Conservation (phyloP, 2,113 vertebrate genomes). For the Parus major region DNA sequence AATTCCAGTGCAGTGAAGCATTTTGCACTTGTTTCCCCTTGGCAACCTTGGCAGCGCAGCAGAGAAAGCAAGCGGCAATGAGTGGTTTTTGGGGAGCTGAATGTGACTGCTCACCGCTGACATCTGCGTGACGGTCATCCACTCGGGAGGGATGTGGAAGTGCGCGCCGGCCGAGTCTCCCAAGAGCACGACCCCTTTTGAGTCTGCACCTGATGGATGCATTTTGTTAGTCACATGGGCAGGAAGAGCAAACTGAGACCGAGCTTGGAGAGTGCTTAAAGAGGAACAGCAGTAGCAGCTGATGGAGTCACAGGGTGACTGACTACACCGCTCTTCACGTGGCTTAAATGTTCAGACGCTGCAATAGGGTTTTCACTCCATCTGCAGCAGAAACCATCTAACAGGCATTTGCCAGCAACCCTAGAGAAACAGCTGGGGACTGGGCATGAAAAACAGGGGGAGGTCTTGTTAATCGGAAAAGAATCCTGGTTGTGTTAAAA, state of each 20-base stretch:
- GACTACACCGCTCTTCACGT: fast-evolving
- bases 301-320: not conserved
- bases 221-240: not conserved
- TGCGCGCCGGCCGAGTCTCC: conserved; percentile 79
- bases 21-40: conserved; percentile 3
- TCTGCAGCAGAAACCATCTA: not conserved
- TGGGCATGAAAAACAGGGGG: not conserved
- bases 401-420: not conserved
- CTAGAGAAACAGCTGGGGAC: not conserved
- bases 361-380: conserved; percentile 10
- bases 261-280: not conserved
- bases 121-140: conserved; percentile 73
- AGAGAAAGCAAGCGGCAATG: not conserved
- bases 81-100: not conserved
- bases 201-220: conserved; percentile 63
- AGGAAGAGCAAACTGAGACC: not conserved
- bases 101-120: conserved; percentile 66
- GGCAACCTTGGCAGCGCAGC: not conserved
- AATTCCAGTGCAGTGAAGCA: not conserved
- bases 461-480: not conserved
- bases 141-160: conserved; percentile 78
- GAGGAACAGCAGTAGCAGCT: not conserved
- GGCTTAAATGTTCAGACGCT: not conserved
- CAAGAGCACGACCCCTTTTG: conserved; percentile 74
- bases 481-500: not conserved